phyloP scores from a whole-genome alignment of 35 echinoderm and acorn worm species.

The Apostichopus japonicus region DNA sequence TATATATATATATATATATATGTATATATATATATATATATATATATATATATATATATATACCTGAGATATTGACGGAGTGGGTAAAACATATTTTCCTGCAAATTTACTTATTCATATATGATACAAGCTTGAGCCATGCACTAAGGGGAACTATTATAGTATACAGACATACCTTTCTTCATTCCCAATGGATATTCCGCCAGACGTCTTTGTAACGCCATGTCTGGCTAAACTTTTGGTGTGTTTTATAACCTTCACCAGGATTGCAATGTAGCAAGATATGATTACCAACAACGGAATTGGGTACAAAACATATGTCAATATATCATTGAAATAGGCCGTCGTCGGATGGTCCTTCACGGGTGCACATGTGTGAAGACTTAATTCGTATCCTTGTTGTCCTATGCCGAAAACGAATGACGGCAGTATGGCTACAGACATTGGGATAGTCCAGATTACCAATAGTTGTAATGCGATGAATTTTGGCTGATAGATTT shows the following conservation, averaged over 20 bases:
- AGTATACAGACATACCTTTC: background rate
- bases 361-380: conserved; percentile 18
- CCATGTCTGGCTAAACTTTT: background rate
- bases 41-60: background rate
- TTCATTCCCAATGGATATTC: background rate
- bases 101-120: background rate
- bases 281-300: background rate
- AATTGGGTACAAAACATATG: background rate
- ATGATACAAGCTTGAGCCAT: background rate
- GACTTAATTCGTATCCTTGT: background rate
- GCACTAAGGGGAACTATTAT: background rate
- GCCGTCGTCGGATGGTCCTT: conserved; percentile 11
- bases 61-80: background rate
- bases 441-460: background rate
- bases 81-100: background rate
- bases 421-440: background rate
- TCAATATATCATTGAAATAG: background rate
- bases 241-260: background rate
- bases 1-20: background rate
- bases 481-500: background rate
- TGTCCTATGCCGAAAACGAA: background rate
- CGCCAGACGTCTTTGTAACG: background rate
- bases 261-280: conserved; percentile 13
- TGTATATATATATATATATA: background rate
- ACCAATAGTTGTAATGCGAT: background rate